Base-by-base conservation (phyloP, 2,888 invertebrate species). In the Pteria penguin region DNA sequence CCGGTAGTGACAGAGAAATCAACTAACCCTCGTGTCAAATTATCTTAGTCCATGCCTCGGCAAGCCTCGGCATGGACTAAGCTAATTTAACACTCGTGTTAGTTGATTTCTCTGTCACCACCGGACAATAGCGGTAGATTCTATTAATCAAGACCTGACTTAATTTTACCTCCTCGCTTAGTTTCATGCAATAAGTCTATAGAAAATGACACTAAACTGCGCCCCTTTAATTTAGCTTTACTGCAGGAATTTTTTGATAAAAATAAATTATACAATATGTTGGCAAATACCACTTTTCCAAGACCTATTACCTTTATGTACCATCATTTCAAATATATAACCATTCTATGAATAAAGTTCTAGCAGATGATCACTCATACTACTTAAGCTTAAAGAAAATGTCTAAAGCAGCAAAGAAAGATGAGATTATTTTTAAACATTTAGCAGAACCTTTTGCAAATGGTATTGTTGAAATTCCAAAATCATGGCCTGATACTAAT, bases 341-440 rank as follows among this genome's bases (percentile, higher is more conserved):
- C 3, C 72, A 72, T 36, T 54, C 22, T 33, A 72, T 72, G 14
- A 57, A 24, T 27, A 33, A 32, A 31, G 57, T 65, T 22, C 14
- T 72, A 5, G 73, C 73, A 5, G 26, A 67, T 54, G 73, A 73
- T 61, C 31, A 61, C 2, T 36, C 33, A 52, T 22, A 60, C n/a
- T 75, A 78, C 72, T 54, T 80, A 18, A 78, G 67, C 54, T 72
- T 78, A 60, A 36, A 72, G 66, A 71, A 75, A 78, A 78, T 78
- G 67, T 72, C 77, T 33, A 22, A 66, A 22, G 61, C 77, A n/a
- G 73, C 71, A 54, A 76, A 73, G 66, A 69, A 70, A 29, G 72
- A 76, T 76, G 61, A 29, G 14, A 32, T 70, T 5, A 66, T 69
- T 60, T 79, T 79, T 69, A 45, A 54, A 54, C 32, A 72, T 14